Percentiles rank a stretch among this genome's conserved stretches.
These are phyloP conservation scores for Eupithecia subfuscata DNA, from an alignment of 2,888 invertebrate species.

Conservation along the genomic window DNA sequence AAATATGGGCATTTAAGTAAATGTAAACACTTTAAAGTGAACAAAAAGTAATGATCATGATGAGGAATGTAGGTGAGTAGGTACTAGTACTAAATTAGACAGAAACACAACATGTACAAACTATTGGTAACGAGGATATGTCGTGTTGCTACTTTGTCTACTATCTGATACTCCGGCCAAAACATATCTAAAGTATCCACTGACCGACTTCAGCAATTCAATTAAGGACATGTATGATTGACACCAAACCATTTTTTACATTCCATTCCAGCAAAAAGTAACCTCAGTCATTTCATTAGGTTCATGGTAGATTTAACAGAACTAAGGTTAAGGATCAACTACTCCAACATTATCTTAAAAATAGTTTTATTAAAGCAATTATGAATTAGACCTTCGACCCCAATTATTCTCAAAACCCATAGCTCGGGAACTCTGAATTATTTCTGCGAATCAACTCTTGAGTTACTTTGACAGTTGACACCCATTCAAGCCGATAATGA, in stretches of 20 bases:
- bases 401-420: background rate
- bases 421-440: background rate
- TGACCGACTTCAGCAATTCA: background rate
- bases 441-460: conserved; percentile 4
- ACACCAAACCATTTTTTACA: conserved; percentile 14
- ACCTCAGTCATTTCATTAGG: conserved; percentile 6
- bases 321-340: conserved; percentile 22
- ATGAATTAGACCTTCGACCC: conserved; percentile 14
- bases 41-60: background rate
- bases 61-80: background rate
- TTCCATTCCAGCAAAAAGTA: conserved; percentile 18
- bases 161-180: background rate
- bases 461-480: background rate
- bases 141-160: background rate
- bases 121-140: background rate
- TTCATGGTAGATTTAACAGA: conserved; percentile 14
- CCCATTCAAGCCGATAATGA: background rate
- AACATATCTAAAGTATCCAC: background rate
- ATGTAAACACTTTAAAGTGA: background rate
- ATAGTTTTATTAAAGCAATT: conserved; percentile 9
- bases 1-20: background rate
- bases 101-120: background rate
- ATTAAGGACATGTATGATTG: conserved; percentile 5
- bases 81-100: background rate
- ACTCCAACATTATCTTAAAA: conserved; percentile 17